These are phyloP conservation scores for Geotrypetes seraphini DNA, from an alignment of 2,797 vertebrate genomes.

Conservation along the genomic window DNA sequence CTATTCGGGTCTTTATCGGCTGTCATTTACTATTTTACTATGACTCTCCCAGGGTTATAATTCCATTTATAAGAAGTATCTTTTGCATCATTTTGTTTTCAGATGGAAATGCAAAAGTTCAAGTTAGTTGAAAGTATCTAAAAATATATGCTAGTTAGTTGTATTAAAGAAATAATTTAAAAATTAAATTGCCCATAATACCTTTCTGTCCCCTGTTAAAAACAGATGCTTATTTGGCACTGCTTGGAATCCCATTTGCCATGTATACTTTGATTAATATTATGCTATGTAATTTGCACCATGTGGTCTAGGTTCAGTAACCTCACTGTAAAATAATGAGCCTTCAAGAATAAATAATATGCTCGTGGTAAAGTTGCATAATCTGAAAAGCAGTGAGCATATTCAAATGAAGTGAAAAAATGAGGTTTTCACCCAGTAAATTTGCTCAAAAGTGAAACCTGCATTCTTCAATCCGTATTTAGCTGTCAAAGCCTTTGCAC, in stretches of 20 bases:
- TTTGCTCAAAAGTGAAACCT: conserved; percentile 52
- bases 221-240: conserved; percentile 53
- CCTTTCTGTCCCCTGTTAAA: conserved; percentile 58
- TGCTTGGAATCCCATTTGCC: conserved; percentile 63
- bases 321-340: conserved; percentile 85
- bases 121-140: conserved; percentile 49
- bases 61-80: too few relatives aligned
- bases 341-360: conserved; percentile 81
- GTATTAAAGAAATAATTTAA: conserved; percentile 47
- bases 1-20: too few relatives aligned
- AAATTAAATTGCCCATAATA: conserved; percentile 59
- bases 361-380: conserved; percentile 55
- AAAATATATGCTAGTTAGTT: conserved; percentile 54
- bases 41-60: too few relatives aligned
- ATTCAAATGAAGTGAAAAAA: conserved; percentile 75
- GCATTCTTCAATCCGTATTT: conserved; percentile 54
- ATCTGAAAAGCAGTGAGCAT: conserved; percentile 59
- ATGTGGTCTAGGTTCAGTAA: conserved; percentile 65
- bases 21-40: too few relatives aligned
- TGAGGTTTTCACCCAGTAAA: conserved; percentile 66
- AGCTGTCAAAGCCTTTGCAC: conserved; percentile 52
- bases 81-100: conserved; percentile 48
- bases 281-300: conserved; percentile 65
- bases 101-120: conserved; percentile 51
- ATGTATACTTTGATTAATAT: conserved; percentile 86